phyloP scores from a whole-genome alignment of 2,113 vertebrate species.

The Albula glossodonta region DNA sequence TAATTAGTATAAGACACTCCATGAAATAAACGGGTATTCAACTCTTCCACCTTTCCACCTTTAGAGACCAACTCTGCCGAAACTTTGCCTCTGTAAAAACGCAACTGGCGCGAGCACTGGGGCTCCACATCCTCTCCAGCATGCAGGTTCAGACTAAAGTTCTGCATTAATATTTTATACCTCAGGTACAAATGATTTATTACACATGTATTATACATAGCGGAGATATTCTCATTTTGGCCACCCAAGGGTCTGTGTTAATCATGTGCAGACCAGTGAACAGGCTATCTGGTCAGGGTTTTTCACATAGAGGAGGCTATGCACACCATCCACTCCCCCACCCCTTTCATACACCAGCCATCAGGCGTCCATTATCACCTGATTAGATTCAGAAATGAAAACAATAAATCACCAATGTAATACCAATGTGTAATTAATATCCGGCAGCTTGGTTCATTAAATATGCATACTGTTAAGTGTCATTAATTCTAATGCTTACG shows the following conservation, averaged over 20 bases:
- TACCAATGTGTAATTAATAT: constrained; percentile 38
- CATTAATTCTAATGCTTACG: constrained; percentile 26
- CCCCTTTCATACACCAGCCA: constrained; percentile 15
- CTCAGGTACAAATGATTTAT: constrained; percentile 20
- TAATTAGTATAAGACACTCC: background rate
- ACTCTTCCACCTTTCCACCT: too few relatives aligned
- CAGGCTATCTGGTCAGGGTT: background rate
- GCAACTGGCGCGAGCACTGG: background rate
- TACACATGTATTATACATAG: constrained; percentile 9
- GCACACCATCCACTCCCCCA: background rate
- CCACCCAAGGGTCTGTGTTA: constrained; percentile 1
- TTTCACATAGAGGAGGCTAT: background rate
- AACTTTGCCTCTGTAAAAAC: background rate
- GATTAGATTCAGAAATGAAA: constrained; percentile 39
- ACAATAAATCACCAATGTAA: constrained; percentile 33
- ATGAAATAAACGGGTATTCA: background rate
- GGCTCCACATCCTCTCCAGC: background rate
- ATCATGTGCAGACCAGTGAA: background rate
- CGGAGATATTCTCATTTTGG: constrained; percentile 12
- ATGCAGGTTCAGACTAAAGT: background rate
- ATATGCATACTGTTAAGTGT: constrained; percentile 39
- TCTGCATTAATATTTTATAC: constrained; percentile 1
- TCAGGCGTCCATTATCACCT: constrained; percentile 34
- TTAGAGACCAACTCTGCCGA: background rate
- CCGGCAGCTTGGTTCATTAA: constrained; percentile 35